Evolutionary conservation across 2,888 invertebrate genomes (phyloP), one percentile per base, ranked within the genome.

Genomic region (Coenonympha glycerion): DNA sequence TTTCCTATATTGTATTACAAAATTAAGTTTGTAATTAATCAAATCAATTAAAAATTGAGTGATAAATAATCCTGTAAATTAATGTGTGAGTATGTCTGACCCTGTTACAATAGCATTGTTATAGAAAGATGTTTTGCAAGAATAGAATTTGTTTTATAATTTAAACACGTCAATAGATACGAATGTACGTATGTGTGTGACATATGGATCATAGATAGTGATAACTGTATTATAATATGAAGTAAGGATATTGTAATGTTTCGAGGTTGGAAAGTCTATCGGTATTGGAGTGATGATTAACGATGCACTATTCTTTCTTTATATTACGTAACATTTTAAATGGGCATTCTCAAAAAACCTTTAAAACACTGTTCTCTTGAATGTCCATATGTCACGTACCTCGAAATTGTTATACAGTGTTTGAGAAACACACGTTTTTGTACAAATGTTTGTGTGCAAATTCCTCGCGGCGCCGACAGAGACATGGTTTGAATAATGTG

Each of bases 1-100:
- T 78, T 83, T 85, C 85, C 82, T 83, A 80, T 75, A 73, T 34
- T 34, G 66, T 76, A 71, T 71, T 77, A 81, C 77, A 76, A 76
- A 79, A 76, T 79, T 81, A 80, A 79, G 79, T 79, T 83, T 76
- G 75, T 74, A 39, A 79, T 79, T 83, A 82, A 81, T 79, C 74
- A 77, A n/a, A n/a, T n/a, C n/a, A n/a, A n/a, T n/a, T n/a, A n/a
- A n/a, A 77, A 76, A 70, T 9, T 28, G n/a, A n/a, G n/a, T n/a
- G n/a, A 73, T 71, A 74, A 68, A 66, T 71, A 67, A 68, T 61
- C 63, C 61, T 61, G 57, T 59, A 56, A 58, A 59, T 61, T 56
- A 50, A 61, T 65, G 68, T 64, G 61, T 62, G 68, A 65, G 64
- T 72, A 66, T 73, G 73, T 76, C 73, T 28, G 28, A 41, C 28